Base-by-base conservation (phyloP, 1,140 invertebrate species). In the Monomorium pharaonis region DNA sequence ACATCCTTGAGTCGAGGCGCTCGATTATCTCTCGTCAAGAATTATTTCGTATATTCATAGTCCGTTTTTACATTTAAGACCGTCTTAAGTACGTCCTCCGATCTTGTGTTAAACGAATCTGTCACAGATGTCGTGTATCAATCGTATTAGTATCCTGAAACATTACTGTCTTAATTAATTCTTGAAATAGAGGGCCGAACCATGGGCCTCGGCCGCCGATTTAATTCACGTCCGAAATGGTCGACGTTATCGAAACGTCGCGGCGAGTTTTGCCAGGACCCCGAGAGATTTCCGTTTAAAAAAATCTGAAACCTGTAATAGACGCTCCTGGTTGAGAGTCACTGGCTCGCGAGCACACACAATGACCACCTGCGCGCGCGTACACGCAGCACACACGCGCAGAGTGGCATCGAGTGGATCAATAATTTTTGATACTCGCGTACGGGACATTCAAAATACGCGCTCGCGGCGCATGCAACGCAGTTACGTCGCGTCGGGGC, bases 341-440 rank as follows among this genome's bases (percentile, higher is more conserved):
- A 30, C 78, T 83, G 78, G 10, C 37, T 37, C 16, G 33, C 51
- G 77, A 51, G 78, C 65, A 54, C 63, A 83, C 65, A 74, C 78
- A 86, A 49, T 54, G 47, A 69, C 33, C 37, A 84, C 56, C 60
- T 58, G 76, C 62, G 67, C 27, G 42, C 37, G 27, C 44, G 37
- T 78, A 86, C 56, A 81, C 78, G 75, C 72, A 62, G 65, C 54
- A 51, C 54, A 60, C 67, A 84, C 72, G 47, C 77, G 85, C 67
- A 54, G 58, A 88, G 51, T 65, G 69, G 84, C 87, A 87, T 87
- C 89, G 88, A 85, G 67, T 89, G 92, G 93, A 93, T 93, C 92
- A 93, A 93, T 93, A 93, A 93, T 93, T 92, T 89, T 89, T 91
- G 90, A 93, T 93, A 92, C 86, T 90, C 78, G 83, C 87, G 81